Conservation (phyloP, 2,888 invertebrate genomes). For the Smittia aterrima region DNA sequence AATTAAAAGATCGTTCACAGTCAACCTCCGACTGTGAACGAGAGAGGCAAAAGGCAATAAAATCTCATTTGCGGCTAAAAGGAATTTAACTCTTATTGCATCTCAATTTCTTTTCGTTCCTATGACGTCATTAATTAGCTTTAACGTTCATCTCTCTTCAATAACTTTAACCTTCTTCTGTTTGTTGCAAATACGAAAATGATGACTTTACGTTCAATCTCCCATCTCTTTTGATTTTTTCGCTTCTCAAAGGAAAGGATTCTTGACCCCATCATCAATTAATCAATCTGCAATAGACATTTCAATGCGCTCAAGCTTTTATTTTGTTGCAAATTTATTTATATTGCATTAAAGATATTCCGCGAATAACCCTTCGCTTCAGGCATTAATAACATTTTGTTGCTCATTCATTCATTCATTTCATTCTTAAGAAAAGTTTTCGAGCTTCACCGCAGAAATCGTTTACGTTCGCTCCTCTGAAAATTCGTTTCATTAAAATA, state of each 20-base stretch:
- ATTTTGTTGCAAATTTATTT: slow-evolving; percentile 27
- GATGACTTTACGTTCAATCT: no score
- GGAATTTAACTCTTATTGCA: no score
- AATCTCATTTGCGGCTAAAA: no score
- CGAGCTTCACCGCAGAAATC: not conserved
- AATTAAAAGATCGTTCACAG: no score
- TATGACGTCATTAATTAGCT: not conserved
- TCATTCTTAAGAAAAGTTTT: not conserved
- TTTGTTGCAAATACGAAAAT: not conserved
- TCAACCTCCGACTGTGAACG: no score
- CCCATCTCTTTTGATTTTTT: not conserved
- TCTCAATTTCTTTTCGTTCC: not conserved
- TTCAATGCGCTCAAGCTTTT: slow-evolving; percentile 28
- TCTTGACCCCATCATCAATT: slow-evolving; percentile 37
- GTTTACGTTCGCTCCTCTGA: not conserved
- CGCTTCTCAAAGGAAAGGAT: not conserved
- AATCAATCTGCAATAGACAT: slow-evolving; percentile 38
- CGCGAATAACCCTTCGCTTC: not conserved
- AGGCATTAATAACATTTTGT: not conserved
- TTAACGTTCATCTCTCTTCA: not conserved
- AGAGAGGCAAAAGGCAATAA: no score
- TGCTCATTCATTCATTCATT: not conserved
- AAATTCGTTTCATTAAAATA: not conserved
- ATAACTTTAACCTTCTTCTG: slow-evolving; percentile 3
- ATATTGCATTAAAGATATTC: slow-evolving; percentile 8